Percentiles rank a stretch among this genome's conserved stretches.
phyloP scores from a whole-genome alignment of 2,113 vertebrate genomes.

The Felis catus region F.catus_Fca126_mat1.0 CM031426.1:16878001-16878500 shows the following conservation, averaged over 20 bases:
- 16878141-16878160: background rate
- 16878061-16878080: background rate
- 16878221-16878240: background rate
- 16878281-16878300: background rate
- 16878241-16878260: background rate
- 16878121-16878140: background rate
- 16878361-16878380: background rate
- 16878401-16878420: background rate
- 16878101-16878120: background rate
- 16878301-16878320: background rate
- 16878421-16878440: background rate
- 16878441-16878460: background rate
- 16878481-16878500: background rate
- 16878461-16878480: background rate
- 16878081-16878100: background rate
- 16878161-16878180: background rate
- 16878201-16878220: background rate
- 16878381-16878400: background rate
- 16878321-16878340: background rate
- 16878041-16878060: background rate
- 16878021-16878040: background rate
- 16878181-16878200: constrained; percentile 14
- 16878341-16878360: background rate
- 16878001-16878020: background rate
- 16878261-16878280: background rate